Base-by-base conservation (phyloP, 2,113 vertebrate species). In the Sakesphorus luctuosus region DNA sequence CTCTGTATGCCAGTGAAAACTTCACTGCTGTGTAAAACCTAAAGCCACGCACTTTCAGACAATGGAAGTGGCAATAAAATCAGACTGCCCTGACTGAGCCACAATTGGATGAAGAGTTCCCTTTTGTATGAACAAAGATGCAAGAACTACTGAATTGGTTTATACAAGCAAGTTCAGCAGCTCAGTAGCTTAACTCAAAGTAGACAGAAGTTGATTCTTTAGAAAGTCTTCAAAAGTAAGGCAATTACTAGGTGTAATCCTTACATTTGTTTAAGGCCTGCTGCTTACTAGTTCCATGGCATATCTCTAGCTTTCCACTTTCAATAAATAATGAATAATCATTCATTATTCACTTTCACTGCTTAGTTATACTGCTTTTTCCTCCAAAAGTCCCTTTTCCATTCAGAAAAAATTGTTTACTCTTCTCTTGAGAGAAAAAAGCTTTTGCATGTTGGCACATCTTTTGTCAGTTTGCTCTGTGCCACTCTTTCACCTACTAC, bases 41-140 rank as follows among this genome's bases (percentile, higher is more conserved):
- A 85, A 75, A 65, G 75, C 71, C 29, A 44, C 0, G 3, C 14
- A 38, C 63, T 82, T 84, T 63, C 0, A 0, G 74, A 71, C 1
- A 7, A 55, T 33, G 16, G 56, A 63, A 79, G 46, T 21, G 58
- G 38, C 67, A 93, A 58, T 56, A n/a, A 87, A 80, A 14, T 75
- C 74, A 55, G 49, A 79, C 29, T 78, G 66, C 46, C 43, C 40
- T 50, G 40, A 66, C 28, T 85, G 56, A 63, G 56, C 31, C 91
- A 65, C 43, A 84, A 10, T 2, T 62, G 47, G 25, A 63, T 40
- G 31, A 50, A 93, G 17, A 47, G 18, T 29, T 62, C 6, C 1
- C 16, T 74, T 65, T 26, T 26, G 18, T 49, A n/a, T 7, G 26
- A 59, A 79, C 8, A 63, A 78, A 55, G 69, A 82, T 43, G 6